Evolutionary conservation across 2,797 vertebrate genomes (phyloP).

Genomic region (Enteromius afrohamiltoni): DNA sequence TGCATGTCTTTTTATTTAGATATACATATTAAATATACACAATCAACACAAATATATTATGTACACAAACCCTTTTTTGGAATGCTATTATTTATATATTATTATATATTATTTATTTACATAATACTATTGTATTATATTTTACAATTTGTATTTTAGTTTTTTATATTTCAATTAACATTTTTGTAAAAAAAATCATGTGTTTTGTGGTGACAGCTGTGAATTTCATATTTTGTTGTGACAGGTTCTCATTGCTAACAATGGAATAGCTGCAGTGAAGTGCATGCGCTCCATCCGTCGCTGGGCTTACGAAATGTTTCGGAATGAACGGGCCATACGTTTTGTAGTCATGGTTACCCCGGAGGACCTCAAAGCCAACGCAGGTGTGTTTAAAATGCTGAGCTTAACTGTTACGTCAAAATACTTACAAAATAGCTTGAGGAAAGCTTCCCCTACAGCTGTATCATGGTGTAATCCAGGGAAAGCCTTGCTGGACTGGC

Average conservation of each 20-base stretch:
- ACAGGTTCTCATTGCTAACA: constrained; percentile 97
- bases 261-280: constrained; percentile 95
- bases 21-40: no score
- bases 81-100: no score
- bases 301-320: constrained; percentile 99
- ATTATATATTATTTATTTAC: no score
- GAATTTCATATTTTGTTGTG: constrained; percentile 11
- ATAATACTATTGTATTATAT: background rate
- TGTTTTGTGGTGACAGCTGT: no score
- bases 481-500: background rate
- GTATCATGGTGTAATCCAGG: background rate
- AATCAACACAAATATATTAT: no score
- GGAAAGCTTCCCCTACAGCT: background rate
- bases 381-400: constrained; percentile 67
- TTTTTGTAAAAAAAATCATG: background rate
- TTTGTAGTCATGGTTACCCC: constrained; percentile 99
- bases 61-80: no score
- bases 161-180: background rate
- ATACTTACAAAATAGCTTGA: background rate
- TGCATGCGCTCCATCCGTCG: constrained; percentile 98
- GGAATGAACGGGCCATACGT: constrained; percentile 94
- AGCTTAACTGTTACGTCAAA: background rate
- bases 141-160: background rate
- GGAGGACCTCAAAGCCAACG: constrained; percentile 92
- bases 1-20: no score